These are phyloP conservation scores for Hypercompe scribonia DNA, from an alignment of 2,888 invertebrate species.

Conservation along the genomic window DNA sequence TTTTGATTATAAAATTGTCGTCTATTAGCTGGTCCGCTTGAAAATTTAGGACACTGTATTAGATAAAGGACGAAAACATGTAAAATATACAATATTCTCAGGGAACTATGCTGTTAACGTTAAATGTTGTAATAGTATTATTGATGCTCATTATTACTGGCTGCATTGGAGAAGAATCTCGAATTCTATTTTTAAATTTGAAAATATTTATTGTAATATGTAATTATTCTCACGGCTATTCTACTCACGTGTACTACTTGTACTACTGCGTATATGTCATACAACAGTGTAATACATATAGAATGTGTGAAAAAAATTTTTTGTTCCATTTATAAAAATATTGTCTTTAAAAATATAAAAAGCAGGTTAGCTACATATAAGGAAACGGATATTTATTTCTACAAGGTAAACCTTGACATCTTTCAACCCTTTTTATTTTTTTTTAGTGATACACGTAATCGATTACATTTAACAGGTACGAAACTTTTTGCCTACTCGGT, in stretches of 20 bases:
- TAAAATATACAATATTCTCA: neutral
- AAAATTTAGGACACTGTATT: neutral
- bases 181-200: neutral
- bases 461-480: neutral
- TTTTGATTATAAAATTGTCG: constrained; percentile 30
- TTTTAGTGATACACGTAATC: neutral
- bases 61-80: neutral
- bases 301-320: neutral
- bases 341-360: neutral
- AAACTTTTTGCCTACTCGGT: neutral
- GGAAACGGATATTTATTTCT: neutral
- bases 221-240: too few relatives aligned
- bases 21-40: constrained; percentile 15
- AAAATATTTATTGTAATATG: too few relatives aligned
- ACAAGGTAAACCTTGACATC: neutral
- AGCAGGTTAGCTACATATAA: neutral
- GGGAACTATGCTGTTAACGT: neutral
- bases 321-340: neutral
- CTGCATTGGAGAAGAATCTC: neutral
- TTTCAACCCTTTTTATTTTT: neutral
- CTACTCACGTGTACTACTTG: too few relatives aligned
- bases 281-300: too few relatives aligned
- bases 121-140: neutral
- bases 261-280: too few relatives aligned
- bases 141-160: neutral